Conservation (phyloP, 2,113 vertebrate species). For the Cavia porcellus region DNA sequence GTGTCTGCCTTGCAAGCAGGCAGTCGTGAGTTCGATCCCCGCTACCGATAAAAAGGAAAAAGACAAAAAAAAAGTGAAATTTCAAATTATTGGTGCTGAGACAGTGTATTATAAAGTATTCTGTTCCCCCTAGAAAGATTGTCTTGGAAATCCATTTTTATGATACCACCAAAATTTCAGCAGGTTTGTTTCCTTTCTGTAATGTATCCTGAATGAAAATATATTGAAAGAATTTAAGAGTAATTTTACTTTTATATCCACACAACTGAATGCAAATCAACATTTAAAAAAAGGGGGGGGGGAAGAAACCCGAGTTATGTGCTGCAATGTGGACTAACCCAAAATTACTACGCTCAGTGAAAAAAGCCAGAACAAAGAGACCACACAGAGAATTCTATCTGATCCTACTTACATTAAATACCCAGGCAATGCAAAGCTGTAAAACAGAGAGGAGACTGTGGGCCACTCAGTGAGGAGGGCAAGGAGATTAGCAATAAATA, state of each 20-base stretch:
- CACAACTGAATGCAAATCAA: not conserved
- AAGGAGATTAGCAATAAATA: not conserved
- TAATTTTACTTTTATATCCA: not conserved
- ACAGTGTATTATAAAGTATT: not conserved
- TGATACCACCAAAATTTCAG: not conserved
- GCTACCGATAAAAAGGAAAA: no score
- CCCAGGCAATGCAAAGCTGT: not conserved
- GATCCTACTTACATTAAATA: not conserved
- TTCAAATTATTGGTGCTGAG: not conserved
- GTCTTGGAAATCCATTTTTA: not conserved
- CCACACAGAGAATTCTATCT: not conserved
- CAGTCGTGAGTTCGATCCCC: no score
- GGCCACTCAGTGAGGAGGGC: accelerated
- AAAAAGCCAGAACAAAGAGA: not conserved
- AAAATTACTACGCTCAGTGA: not conserved
- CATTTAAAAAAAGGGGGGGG: not conserved
- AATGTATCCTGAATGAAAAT: not conserved
- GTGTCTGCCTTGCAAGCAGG: no score
- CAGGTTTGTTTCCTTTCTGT: not conserved
- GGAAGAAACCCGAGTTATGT: not conserved
- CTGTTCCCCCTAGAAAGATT: not conserved
- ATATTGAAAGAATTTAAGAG: not conserved
- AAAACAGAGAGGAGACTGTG: not conserved
- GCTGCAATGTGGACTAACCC: not conserved
- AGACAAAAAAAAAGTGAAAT: not conserved